Evolutionary conservation across 92 coral and sea anemone species (phyloP).

Genomic region (Palythoa heliodiscus): DNA sequence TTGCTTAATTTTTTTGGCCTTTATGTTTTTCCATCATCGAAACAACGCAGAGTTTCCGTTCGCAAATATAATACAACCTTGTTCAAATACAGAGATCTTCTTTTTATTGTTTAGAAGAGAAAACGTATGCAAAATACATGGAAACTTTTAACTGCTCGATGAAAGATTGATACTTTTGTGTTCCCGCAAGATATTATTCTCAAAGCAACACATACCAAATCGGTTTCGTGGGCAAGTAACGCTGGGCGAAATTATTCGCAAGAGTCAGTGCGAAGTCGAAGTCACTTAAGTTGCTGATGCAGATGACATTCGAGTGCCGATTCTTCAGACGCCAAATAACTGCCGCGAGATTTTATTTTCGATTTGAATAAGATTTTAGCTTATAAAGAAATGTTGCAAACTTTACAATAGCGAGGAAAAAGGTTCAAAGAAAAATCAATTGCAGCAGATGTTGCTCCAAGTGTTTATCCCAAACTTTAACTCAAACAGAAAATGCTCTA

Average conservation of each 20-base stretch:
- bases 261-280: too few species aligned
- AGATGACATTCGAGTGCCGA: too few species aligned
- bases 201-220: too few species aligned
- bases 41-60: constrained; percentile 2
- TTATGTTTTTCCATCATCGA: too few species aligned
- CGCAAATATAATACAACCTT: not conserved
- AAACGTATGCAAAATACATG: not conserved
- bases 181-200: too few species aligned
- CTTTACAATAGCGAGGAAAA: not conserved
- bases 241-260: too few species aligned
- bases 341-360: not conserved
- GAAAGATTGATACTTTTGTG: too few species aligned
- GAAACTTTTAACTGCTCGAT: not conserved
- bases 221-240: too few species aligned
- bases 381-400: not conserved
- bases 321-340: too few species aligned
- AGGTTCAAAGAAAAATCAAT: too few species aligned
- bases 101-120: not conserved
- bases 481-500: not conserved
- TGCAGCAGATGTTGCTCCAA: not conserved
- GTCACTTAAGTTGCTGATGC: too few species aligned
- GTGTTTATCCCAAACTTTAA: not conserved
- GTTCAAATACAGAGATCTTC: not conserved
- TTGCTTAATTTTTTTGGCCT: not conserved
- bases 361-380: not conserved